phyloP scores from a whole-genome alignment of 2,797 vertebrate genomes.

The Xerus rutilus region DNA sequence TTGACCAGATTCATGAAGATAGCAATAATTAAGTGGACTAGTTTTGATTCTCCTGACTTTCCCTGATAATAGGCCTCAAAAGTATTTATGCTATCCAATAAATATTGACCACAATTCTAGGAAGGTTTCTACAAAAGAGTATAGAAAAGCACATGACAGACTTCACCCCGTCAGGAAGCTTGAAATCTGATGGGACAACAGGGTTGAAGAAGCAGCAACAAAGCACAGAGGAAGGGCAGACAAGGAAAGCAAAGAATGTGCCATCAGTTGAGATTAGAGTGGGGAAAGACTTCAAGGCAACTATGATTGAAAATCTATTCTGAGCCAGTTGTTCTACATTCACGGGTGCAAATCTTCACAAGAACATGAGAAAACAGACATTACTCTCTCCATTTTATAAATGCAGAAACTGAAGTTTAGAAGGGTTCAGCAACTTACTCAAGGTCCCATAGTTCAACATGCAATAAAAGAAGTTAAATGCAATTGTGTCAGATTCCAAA shows the following conservation, averaged over 20 bases:
- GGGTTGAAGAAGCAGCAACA: not conserved
- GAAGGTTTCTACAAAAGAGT: not conserved
- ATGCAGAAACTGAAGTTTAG: not conserved
- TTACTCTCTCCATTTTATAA: not conserved
- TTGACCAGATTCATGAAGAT: not conserved
- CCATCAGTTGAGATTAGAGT: not conserved
- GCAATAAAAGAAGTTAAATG: slow-evolving; percentile 17
- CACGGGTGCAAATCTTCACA: not conserved
- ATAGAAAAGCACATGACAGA: not conserved
- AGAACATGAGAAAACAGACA: not conserved
- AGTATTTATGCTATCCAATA: slow-evolving; percentile 8
- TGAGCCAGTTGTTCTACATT: not conserved
- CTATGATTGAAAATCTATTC: slow-evolving; percentile 32
- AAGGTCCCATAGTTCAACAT: not conserved
- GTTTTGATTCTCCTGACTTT: slow-evolving; percentile 19
- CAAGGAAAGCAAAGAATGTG: not conserved
- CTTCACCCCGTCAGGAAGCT: not conserved
- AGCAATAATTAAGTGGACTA: not conserved
- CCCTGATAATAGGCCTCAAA: slow-evolving; percentile 24
- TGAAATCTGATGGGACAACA: not conserved
- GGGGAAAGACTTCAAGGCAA: not conserved
- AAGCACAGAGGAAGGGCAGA: not conserved
- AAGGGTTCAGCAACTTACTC: not conserved
- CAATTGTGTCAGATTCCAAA: not conserved
- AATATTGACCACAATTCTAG: slow-evolving; percentile 21